Evolutionary conservation across 2,113 vertebrate species (phyloP).

Genomic region (Himantopus leucocephalus): DNA sequence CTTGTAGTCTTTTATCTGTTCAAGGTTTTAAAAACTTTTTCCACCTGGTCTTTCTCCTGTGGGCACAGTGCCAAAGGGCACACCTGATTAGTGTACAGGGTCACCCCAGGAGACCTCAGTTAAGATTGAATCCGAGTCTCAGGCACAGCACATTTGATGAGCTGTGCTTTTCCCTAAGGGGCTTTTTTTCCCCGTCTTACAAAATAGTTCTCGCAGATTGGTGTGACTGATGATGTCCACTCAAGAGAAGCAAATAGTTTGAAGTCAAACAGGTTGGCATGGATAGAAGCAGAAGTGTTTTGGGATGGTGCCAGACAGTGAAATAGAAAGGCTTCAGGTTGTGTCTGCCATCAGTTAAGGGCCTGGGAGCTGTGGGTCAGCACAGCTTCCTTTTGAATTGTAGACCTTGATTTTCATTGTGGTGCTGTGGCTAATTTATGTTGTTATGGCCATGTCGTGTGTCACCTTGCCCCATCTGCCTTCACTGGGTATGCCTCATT

Average conservation of each 20-base stretch:
- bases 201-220: not conserved
- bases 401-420: not conserved
- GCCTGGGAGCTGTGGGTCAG: not conserved
- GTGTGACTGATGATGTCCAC: slow-evolving; percentile 16
- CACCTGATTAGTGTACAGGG: not conserved
- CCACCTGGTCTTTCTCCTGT: not conserved
- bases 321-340: slow-evolving; percentile 6
- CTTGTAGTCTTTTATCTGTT: not conserved
- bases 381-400: not conserved
- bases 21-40: not conserved
- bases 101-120: not conserved
- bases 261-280: slow-evolving; percentile 18
- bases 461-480: not conserved
- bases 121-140: not conserved
- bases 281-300: not conserved
- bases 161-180: not conserved
- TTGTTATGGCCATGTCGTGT: not conserved
- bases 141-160: not conserved
- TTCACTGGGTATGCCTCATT: not conserved
- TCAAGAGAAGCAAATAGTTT: slow-evolving; percentile 27
- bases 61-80: not conserved
- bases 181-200: not conserved
- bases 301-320: slow-evolving; percentile 1
- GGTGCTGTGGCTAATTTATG: not conserved
- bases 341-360: not conserved